Percentiles rank a stretch among this genome's conserved stretches.
Evolutionary conservation across 2,797 vertebrate genomes (phyloP).

Genomic region (Sebastes cheni): DNA sequence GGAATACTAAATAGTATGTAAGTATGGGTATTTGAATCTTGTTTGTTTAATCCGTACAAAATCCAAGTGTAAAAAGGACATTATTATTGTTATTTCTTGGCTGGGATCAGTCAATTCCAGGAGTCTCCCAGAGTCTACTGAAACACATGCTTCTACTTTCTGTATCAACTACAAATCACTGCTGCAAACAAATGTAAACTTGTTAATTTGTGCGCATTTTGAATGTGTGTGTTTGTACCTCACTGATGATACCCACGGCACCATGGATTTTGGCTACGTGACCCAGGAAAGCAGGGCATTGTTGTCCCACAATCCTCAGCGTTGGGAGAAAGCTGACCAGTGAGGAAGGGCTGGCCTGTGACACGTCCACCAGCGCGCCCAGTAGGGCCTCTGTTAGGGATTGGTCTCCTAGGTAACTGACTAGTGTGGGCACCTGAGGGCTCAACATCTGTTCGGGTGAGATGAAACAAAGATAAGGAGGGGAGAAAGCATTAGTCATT

Average conservation of each 20-base stretch:
- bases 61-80: background rate
- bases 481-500: background rate
- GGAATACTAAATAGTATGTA: too few relatives aligned
- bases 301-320: slow-evolving; percentile 84
- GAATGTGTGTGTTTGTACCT: slow-evolving; percentile 78
- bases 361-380: slow-evolving; percentile 85
- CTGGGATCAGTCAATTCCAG: background rate
- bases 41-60: background rate
- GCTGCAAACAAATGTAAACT: background rate
- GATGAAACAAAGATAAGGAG: background rate
- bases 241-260: slow-evolving; percentile 88
- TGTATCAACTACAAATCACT: background rate
- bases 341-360: slow-evolving; percentile 86
- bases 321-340: slow-evolving; percentile 83
- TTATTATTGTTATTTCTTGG: background rate
- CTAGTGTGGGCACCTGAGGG: slow-evolving; percentile 85
- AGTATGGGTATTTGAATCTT: background rate
- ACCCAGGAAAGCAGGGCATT: slow-evolving; percentile 84
- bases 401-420: slow-evolving; percentile 82
- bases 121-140: background rate
- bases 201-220: background rate
- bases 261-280: slow-evolving; percentile 91
- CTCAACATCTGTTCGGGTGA: slow-evolving; percentile 82
- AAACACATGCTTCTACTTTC: background rate
- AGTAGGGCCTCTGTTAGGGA: slow-evolving; percentile 84